These are phyloP conservation scores for Collichthys lucidus DNA, from an alignment of 2,113 vertebrate species.

Conservation along the genomic window DNA sequence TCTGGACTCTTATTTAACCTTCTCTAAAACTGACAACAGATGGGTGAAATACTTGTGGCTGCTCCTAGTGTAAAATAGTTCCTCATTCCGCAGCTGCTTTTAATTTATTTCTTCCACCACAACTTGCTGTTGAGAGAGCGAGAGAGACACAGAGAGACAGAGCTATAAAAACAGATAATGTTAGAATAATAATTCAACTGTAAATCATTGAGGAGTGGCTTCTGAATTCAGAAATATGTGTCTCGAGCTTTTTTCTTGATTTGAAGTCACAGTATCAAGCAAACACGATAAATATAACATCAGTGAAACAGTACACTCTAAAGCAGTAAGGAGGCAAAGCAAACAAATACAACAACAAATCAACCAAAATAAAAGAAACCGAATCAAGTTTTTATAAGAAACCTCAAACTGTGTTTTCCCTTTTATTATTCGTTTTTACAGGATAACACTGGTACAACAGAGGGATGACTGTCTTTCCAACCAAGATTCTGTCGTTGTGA, in stretches of 20 bases:
- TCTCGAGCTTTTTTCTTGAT: too few relatives aligned
- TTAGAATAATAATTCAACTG: neutral
- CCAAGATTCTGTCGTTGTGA: neutral
- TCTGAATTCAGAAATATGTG: neutral
- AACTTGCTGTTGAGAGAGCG: neutral
- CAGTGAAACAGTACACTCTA: too few relatives aligned
- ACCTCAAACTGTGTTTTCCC: too few relatives aligned
- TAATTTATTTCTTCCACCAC: conserved; percentile 1
- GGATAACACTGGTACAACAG: neutral
- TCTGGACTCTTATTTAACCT: neutral
- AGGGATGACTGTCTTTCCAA: neutral
- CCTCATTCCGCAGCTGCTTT: conserved; percentile 49
- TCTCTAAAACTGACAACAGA: conserved; percentile 18
- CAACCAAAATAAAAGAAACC: too few relatives aligned
- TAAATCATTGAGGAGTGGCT: neutral
- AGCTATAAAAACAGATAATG: neutral
- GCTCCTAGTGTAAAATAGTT: neutral
- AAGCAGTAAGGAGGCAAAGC: too few relatives aligned
- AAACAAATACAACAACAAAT: too few relatives aligned
- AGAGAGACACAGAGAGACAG: neutral
- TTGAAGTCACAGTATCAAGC: too few relatives aligned
- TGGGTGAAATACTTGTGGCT: neutral
- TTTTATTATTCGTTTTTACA: too few relatives aligned
- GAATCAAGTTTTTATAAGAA: too few relatives aligned
- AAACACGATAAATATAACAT: too few relatives aligned